These are phyloP conservation scores for Xiphydria camelus DNA, from an alignment of 2,888 invertebrate genomes.

Conservation along the genomic window DNA sequence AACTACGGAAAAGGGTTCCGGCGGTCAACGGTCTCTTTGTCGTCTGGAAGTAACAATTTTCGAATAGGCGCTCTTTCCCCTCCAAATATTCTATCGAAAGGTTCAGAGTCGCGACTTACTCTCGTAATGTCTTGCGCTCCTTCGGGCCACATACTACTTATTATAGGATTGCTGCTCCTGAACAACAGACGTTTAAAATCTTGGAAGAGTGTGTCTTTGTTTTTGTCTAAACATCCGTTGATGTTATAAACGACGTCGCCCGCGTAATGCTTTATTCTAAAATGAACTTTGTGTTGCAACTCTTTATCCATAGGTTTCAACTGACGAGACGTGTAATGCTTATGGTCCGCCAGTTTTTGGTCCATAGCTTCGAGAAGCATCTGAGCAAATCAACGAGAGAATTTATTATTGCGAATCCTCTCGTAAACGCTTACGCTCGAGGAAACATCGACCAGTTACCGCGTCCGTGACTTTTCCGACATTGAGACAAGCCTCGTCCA, in stretches of 20 bases:
- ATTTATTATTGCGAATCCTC: too few species aligned
- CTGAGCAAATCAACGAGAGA: too few species aligned
- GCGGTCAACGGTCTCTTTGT: constrained; percentile 95
- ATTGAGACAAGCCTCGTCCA: constrained; percentile 96
- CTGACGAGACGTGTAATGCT: constrained; percentile 89
- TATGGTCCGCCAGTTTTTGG: constrained; percentile 79
- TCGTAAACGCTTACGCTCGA: too few species aligned
- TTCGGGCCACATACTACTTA: constrained; percentile 95
- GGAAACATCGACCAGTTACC: too few species aligned
- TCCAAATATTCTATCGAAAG: constrained; percentile 8
- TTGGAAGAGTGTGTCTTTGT: constrained; percentile 94
- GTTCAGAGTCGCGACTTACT: constrained; percentile 62
- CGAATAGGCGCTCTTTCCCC: not conserved
- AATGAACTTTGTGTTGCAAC: constrained; percentile 76
- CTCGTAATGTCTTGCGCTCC: constrained; percentile 87
- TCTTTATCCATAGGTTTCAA: constrained; percentile 81
- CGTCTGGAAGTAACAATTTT: constrained; percentile 64
- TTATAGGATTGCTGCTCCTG: constrained; percentile 76
- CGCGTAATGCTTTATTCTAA: constrained; percentile 90
- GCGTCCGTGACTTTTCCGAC: constrained; percentile 86
- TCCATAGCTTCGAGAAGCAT: constrained; percentile 93
- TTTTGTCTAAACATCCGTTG: constrained; percentile 93
- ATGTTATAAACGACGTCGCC: constrained; percentile 94
- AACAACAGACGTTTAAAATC: constrained; percentile 93
- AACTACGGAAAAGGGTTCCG: constrained; percentile 91